Evolutionary conservation across 2,113 vertebrate species (phyloP).

Genomic region (Takifugu flavidus): DNA sequence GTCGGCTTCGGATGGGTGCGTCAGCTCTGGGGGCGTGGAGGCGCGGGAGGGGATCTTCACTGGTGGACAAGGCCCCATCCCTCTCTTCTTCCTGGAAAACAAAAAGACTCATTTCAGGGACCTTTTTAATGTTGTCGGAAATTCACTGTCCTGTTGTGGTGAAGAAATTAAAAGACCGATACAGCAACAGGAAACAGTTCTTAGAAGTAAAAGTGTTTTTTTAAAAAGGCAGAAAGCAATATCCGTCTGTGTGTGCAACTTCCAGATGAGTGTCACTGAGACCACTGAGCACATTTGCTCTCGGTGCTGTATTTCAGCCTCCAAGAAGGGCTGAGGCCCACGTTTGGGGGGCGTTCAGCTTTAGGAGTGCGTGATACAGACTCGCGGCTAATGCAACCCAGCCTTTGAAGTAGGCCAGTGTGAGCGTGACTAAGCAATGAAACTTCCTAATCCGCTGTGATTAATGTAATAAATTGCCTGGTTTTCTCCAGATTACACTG

Average conservation of each 20-base stretch:
- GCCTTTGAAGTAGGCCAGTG: conserved; percentile 70
- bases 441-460: conserved; percentile 75
- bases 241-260: neutral
- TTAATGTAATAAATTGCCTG: conserved; percentile 77
- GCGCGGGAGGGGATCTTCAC: conserved; percentile 51
- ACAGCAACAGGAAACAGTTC: too few species aligned
- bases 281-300: conserved; percentile 49
- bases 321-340: conserved; percentile 59
- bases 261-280: conserved; percentile 21
- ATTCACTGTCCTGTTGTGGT: too few species aligned
- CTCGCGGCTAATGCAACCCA: conserved; percentile 52
- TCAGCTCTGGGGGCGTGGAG: conserved; percentile 54
- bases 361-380: conserved; percentile 28
- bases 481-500: conserved; percentile 49
- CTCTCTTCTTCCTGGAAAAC: conserved; percentile 71
- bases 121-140: neutral
- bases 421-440: conserved; percentile 77
- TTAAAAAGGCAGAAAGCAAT: conserved; percentile 4
- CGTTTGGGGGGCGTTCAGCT: conserved; percentile 40
- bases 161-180: too few species aligned
- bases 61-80: conserved; percentile 66
- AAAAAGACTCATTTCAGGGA: conserved; percentile 40
- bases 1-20: conserved; percentile 46
- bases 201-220: neutral
- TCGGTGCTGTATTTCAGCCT: conserved; percentile 55